These are phyloP conservation scores for Poeciliopsis gracilis DNA, from an alignment of 2,797 vertebrate species.

Conservation along the genomic window DNA sequence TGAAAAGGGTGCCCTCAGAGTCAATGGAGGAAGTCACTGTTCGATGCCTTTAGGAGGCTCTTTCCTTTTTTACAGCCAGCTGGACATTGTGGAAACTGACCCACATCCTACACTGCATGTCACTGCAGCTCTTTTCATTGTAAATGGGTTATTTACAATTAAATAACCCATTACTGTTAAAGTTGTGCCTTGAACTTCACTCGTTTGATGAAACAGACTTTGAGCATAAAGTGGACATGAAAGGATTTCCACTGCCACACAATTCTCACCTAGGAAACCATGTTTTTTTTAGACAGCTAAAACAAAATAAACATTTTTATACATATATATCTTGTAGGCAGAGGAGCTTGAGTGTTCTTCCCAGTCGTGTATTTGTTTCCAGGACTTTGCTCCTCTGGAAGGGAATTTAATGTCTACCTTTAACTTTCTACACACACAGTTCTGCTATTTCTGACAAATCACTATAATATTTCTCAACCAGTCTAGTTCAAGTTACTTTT, in stretches of 20 bases:
- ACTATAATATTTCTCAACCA: no score
- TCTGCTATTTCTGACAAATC: no score
- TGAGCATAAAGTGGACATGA: not conserved
- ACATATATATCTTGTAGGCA: no score
- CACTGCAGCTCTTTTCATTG: not conserved
- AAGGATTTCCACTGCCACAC: not conserved
- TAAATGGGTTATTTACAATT: not conserved
- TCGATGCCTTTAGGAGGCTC: not conserved
- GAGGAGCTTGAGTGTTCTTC: no score
- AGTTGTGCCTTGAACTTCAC: not conserved
- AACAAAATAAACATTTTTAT: not conserved
- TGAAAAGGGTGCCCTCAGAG: not conserved
- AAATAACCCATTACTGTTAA: not conserved
- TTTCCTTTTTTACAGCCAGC: not conserved
- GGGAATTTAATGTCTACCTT: no score
- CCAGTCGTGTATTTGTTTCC: no score
- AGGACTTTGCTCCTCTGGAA: no score
- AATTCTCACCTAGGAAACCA: not conserved
- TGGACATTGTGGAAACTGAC: not conserved
- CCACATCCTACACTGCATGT: conserved; percentile 2
- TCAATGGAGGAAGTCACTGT: not conserved
- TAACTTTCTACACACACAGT: no score
- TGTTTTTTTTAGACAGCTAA: not conserved
- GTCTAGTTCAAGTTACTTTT: not conserved
- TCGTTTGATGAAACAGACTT: conserved; percentile 1